A percentile compares a stretch with the other conserved stretches of the same genome.
Evolutionary conservation across 2,113 vertebrate species (phyloP).

Genomic region (Bambusicola thoracicus): DNA sequence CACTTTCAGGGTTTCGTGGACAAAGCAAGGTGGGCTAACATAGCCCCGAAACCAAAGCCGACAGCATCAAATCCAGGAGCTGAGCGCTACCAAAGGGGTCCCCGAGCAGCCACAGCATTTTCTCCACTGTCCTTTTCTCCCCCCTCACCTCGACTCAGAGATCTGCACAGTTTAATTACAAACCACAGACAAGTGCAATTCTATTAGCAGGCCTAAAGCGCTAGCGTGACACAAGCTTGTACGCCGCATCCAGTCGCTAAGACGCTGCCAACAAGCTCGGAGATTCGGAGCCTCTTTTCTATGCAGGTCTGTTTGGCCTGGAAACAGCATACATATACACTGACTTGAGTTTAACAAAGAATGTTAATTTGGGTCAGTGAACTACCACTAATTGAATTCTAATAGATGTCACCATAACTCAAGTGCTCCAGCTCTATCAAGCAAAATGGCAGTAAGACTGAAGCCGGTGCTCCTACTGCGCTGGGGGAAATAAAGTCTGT

Average conservation of each 20-base stretch:
- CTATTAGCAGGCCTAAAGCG: conserved; percentile 43
- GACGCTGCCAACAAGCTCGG: conserved; percentile 36
- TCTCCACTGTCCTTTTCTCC: neutral
- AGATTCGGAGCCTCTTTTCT: conserved; percentile 41
- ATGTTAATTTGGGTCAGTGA: conserved; percentile 68
- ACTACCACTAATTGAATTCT: conserved; percentile 71
- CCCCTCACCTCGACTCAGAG: neutral
- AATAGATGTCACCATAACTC: conserved; percentile 65
- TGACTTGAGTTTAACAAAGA: conserved; percentile 68
- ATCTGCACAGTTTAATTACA: conserved; percentile 48
- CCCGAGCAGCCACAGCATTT: accelerated
- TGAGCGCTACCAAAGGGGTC: neutral
- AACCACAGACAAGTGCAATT: conserved; percentile 49
- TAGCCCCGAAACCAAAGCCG: neutral
- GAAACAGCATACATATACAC: conserved; percentile 60
- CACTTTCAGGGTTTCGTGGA: neutral
- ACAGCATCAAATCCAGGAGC: accelerated
- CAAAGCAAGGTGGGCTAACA: neutral
- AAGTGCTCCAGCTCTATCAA: conserved; percentile 49
- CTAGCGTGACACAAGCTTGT: conserved; percentile 57
- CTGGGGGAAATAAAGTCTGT: neutral
- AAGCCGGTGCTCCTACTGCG: neutral
- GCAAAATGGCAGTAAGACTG: conserved; percentile 60
- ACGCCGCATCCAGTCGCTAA: conserved; percentile 46
- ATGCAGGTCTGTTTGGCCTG: conserved; percentile 57